Evolutionary conservation across 2,888 invertebrate species (phyloP), one percentile per base, ranked within the genome.

Genomic region (Morinoia aosen): DNA sequence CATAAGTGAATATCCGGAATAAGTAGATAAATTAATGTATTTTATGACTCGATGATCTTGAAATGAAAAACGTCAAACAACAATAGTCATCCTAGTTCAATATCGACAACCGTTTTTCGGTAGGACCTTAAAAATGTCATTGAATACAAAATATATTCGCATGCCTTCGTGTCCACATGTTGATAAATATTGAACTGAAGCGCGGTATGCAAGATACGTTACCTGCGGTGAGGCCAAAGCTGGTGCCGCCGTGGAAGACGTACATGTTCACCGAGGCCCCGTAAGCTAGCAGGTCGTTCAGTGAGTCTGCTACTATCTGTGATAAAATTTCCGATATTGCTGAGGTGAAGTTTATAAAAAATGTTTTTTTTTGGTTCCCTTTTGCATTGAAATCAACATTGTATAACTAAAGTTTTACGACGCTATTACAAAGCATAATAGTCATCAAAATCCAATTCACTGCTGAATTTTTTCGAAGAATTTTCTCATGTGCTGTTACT

Each of bases 281-380:
- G 91, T 97, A 39, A 0, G 96, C 97, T 1, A 98, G 97, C 97
- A 98, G 98, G 4, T 97, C 97, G 5, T 98, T 97, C 58, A 98
- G 97, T 0, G 98, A 98, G 7, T 97, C 97, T 0, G 98, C 97
- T 33, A 98, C 98, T 0, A 91, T 95, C 96, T 96, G 95, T 57
- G 11, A 57, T 16, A 90, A 90, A 76, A 10, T 76, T 25, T 76
- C 1, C 25, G 76, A 76, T 12, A 33, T 76, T 76, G 25, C 16
- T 76, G 76, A 25, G 76, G 76, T 76, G 19, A 61, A 16, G 61
- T 12, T 48, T 48, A n/a, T 48, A 5, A 5, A 48, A 48, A 48
- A 48, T 48, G 48, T 48, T 48, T 2, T 48, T 5, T 48, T 48
- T 48, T 2, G 48, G 3, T 48, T 5, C 2, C 48, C 5, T 48